A percentile compares a stretch with the other conserved stretches of the same genome.
Conservation (phyloP, 2,113 vertebrate species). For the Brienomyrus longianalis region DNA sequence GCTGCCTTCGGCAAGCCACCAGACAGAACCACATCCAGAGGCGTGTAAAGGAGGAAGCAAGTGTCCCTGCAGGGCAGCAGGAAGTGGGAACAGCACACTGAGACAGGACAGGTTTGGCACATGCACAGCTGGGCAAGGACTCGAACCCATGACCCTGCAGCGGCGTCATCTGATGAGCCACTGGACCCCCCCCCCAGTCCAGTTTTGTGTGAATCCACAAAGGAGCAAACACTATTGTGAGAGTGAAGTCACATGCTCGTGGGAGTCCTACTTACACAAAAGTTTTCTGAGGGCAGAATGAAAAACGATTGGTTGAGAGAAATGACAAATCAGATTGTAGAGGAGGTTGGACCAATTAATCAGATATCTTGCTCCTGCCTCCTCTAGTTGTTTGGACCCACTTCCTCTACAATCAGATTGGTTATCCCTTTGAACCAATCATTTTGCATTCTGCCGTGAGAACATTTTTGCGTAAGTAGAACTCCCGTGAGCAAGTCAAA, state of each 20-base stretch:
- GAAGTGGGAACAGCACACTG: neutral
- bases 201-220: neutral
- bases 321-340: too few species aligned
- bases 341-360: too few species aligned
- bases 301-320: too few species aligned
- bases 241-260: neutral
- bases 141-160: neutral
- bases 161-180: neutral
- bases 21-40: neutral
- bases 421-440: too few species aligned
- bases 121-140: neutral
- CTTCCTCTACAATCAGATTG: too few species aligned
- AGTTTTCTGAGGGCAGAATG: too few species aligned
- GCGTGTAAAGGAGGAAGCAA: neutral
- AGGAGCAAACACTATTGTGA: neutral
- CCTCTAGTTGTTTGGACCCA: too few species aligned
- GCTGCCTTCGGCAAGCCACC: neutral
- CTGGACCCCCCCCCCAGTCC: neutral
- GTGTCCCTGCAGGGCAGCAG: neutral
- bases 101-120: neutral
- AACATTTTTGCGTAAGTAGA: too few species aligned
- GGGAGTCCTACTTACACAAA: too few species aligned
- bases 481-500: neutral
- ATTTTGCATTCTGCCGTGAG: too few species aligned
- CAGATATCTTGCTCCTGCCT: too few species aligned